A percentile compares a stretch with the other conserved stretches of the same genome.
Evolutionary conservation across 2,113 vertebrate genomes (phyloP).

Genomic region (Bos javanicus): DNA sequence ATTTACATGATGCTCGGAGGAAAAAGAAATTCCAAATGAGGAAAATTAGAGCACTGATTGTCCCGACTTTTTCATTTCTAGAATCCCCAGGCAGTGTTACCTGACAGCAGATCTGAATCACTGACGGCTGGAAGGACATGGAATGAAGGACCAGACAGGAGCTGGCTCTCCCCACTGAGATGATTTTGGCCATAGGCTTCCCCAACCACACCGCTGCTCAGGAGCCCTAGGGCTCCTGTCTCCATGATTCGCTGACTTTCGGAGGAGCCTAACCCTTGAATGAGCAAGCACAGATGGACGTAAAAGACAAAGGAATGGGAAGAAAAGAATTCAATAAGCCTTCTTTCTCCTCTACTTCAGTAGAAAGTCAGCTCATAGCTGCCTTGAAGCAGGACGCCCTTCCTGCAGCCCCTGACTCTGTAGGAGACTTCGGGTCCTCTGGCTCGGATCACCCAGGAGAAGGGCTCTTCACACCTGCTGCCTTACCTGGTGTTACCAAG

Average conservation of each 20-base stretch:
- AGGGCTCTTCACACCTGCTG: neutral
- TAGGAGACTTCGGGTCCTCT: neutral
- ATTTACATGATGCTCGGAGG: neutral
- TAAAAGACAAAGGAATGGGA: neutral
- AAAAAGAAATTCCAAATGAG: neutral
- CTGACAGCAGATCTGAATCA: neutral
- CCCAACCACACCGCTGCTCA: neutral
- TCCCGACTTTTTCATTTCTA: neutral
- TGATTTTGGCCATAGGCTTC: neutral
- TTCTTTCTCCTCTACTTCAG: neutral
- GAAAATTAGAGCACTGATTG: neutral
- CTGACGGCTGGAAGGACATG: neutral
- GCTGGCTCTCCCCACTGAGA: neutral
- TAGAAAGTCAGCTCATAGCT: neutral
- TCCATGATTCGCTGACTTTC: neutral
- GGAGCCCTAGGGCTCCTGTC: neutral
- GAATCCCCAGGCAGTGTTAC: neutral
- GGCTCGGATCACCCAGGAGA: neutral
- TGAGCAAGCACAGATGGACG: neutral
- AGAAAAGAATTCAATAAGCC: neutral
- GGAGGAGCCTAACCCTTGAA: neutral
- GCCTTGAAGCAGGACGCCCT: neutral
- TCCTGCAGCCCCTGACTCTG: neutral
- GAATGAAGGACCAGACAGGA: neutral
- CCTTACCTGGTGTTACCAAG: neutral